Evolutionary conservation across 2,113 vertebrate species (phyloP).

Genomic region (Neolamprologus modestus): DNA sequence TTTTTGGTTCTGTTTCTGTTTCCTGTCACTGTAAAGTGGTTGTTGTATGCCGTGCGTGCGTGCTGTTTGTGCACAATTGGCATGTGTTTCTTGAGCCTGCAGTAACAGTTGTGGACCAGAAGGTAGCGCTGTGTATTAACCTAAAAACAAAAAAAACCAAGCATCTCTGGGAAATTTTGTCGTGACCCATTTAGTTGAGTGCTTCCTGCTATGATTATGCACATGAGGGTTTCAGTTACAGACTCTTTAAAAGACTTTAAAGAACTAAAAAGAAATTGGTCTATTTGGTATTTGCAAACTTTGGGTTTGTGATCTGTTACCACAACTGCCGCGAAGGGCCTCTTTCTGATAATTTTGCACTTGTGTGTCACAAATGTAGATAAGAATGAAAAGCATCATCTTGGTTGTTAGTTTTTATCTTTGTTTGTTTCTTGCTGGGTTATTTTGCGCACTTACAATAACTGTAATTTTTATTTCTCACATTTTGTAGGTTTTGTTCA

Average conservation of each 20-base stretch:
- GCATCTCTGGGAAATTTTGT: background rate
- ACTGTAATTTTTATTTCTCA: background rate
- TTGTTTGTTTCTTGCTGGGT: background rate
- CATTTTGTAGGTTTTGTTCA: background rate
- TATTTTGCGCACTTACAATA: background rate
- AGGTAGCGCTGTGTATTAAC: conserved; percentile 33
- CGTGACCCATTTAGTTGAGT: background rate
- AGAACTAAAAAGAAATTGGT: background rate
- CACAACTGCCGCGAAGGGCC: background rate
- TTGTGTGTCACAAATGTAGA: background rate
- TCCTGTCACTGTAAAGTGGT: background rate
- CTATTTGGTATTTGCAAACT: background rate
- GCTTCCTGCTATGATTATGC: background rate
- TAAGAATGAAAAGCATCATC: background rate
- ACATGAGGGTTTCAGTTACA: background rate
- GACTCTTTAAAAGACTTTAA: background rate
- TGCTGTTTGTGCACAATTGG: background rate
- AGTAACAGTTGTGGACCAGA: conserved; percentile 40
- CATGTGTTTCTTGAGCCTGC: background rate
- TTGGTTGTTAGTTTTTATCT: background rate
- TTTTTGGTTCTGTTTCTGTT: background rate
- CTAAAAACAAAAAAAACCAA: background rate
- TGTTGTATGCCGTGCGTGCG: background rate
- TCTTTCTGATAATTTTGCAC: background rate
- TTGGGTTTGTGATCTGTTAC: background rate